Percentiles rank a stretch among this genome's conserved stretches.
phyloP scores from a whole-genome alignment of 2,797 vertebrate genomes.

The Coranthus polyacanthus region DNA sequence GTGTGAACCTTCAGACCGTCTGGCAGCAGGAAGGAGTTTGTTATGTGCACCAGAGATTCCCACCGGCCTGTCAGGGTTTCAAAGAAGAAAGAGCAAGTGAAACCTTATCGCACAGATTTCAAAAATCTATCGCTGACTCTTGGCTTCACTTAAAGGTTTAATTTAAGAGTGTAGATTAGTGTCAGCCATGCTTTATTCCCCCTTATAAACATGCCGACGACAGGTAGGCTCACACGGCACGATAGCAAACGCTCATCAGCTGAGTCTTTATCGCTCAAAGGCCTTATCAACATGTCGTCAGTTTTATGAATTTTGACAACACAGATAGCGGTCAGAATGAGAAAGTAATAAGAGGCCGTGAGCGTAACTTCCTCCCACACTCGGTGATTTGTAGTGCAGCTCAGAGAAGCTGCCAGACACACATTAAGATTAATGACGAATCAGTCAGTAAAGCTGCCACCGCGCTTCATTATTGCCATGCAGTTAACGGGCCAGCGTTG shows the following conservation, averaged over 20 bases:
- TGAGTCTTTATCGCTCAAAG: conserved; percentile 15
- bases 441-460: conserved; percentile 70
- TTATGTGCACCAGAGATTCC: conserved; percentile 18
- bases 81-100: conserved; percentile 2
- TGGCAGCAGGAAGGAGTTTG: conserved; percentile 28
- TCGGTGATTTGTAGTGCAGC: conserved; percentile 57
- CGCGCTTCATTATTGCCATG: conserved; percentile 68
- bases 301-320: conserved; percentile 18
- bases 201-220: conserved; percentile 11
- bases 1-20: conserved; percentile 8
- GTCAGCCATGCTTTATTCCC: neutral
- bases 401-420: conserved; percentile 61
- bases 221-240: neutral
- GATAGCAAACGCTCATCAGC: conserved; percentile 26
- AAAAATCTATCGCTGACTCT: conserved; percentile 22
- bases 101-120: neutral
- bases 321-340: conserved; percentile 20
- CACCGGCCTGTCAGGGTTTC: conserved; percentile 26
- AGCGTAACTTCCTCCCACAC: conserved; percentile 46
- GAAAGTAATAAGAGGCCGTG: conserved; percentile 17
- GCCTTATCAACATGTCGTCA: conserved; percentile 19
- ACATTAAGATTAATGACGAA: conserved; percentile 75
- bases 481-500: conserved; percentile 66
- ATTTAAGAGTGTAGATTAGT: conserved; percentile 25
- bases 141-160: conserved; percentile 6